These are phyloP conservation scores for Beroe forskalii DNA, from an alignment of 37 sponge, comb jelly and placozoan genomes.

Conservation along the genomic window DNA sequence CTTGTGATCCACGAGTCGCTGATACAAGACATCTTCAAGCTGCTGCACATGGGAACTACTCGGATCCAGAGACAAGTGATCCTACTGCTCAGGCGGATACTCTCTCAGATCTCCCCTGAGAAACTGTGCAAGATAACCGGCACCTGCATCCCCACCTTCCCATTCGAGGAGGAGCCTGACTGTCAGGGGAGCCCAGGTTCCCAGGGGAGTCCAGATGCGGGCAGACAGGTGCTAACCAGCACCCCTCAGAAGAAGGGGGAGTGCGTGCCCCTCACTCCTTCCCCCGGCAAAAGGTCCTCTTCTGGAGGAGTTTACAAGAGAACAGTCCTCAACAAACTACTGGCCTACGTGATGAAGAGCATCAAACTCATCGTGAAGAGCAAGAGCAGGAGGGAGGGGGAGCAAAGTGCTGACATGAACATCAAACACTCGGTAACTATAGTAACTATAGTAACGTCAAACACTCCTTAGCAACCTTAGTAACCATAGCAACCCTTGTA, in stretches of 20 bases:
- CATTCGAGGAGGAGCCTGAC: constrained; percentile 5
- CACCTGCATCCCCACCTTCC: constrained; percentile 47
- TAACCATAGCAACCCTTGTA: not conserved
- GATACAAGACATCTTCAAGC: constrained; percentile 77
- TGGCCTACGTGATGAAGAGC: constrained; percentile 51
- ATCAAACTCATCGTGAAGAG: constrained; percentile 58
- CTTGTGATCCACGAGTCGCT: constrained; percentile 79
- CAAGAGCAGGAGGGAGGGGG: constrained; percentile 43
- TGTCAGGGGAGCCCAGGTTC: not conserved
- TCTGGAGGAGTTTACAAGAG: not conserved
- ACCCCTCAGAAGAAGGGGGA: not conserved
- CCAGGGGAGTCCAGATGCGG: not conserved
- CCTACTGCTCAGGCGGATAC: constrained; percentile 76
- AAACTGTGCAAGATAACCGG: constrained; percentile 77
- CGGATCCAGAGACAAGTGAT: constrained; percentile 85
- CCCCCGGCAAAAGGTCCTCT: not conserved
- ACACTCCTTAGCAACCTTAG: not conserved
- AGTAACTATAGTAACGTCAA: not conserved
- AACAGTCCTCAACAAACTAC: constrained; percentile 49
- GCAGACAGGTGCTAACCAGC: not conserved
- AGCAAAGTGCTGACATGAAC: not conserved
- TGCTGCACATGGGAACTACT: constrained; percentile 83
- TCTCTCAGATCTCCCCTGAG: constrained; percentile 80
- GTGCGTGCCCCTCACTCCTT: not conserved
- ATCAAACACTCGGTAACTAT: not conserved